Evolutionary conservation across 2,888 invertebrate species (phyloP).

Genomic region (Torymus texanus): DNA sequence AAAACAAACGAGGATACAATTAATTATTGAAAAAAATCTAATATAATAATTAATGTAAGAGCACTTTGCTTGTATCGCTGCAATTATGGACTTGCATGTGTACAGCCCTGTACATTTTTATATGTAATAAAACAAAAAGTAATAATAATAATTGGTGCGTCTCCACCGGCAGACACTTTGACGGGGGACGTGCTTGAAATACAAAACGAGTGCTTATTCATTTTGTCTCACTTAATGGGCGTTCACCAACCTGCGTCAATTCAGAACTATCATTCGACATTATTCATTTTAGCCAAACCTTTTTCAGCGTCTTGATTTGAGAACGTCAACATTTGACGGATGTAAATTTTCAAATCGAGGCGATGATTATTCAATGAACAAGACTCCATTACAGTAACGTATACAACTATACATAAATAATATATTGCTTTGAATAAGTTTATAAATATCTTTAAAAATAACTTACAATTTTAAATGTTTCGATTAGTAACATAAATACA

Average conservation of each 20-base stretch:
- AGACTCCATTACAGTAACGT: too few relatives aligned
- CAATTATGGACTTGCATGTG: conserved; percentile 71
- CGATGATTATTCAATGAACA: too few relatives aligned
- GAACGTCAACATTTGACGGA: too few relatives aligned
- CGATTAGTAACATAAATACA: too few relatives aligned
- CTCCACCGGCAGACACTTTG: conserved; percentile 28
- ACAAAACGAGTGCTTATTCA: conserved; percentile 49
- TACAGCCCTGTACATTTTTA: conserved; percentile 73
- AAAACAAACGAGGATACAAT: conserved; percentile 65
- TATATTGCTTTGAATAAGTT: too few relatives aligned
- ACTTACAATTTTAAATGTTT: too few relatives aligned
- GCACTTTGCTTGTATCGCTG: conserved; percentile 73
- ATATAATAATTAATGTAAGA: conserved; percentile 66
- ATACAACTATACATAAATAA: too few relatives aligned
- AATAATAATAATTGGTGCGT: conserved; percentile 51
- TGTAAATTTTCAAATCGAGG: too few relatives aligned
- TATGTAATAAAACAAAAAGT: conserved; percentile 66
- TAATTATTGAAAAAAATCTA: conserved; percentile 66
- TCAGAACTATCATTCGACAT: not conserved
- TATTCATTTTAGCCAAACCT: conserved; percentile 1
- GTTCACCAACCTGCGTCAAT: conserved; percentile 1
- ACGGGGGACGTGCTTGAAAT: conserved; percentile 54
- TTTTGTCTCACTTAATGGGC: not conserved
- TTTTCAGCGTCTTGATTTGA: too few relatives aligned
- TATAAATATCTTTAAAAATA: too few relatives aligned